Evolutionary conservation across 2,113 vertebrate genomes (phyloP).

Genomic region (Phalacrocorax carbo): DNA sequence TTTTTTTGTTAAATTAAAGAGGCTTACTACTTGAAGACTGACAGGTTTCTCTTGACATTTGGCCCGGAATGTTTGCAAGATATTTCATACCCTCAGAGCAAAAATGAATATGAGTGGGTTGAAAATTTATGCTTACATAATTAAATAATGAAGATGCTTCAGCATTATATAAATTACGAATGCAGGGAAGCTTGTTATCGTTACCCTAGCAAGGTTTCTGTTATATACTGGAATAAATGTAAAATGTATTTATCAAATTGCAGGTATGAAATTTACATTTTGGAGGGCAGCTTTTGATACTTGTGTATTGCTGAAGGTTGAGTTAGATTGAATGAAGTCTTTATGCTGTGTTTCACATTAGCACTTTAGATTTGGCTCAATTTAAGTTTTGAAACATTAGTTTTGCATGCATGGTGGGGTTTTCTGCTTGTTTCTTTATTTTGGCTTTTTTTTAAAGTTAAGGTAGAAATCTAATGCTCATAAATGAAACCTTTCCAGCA

Average conservation of each 20-base stretch:
- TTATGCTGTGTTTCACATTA: background rate
- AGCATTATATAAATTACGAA: background rate
- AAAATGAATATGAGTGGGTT: conserved; percentile 10
- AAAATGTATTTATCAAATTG: too few relatives aligned
- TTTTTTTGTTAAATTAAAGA: background rate
- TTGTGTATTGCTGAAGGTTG: background rate
- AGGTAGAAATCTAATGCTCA: background rate
- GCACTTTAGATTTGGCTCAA: background rate
- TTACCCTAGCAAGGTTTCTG: background rate
- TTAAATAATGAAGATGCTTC: conserved; percentile 40
- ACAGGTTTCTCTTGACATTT: conserved; percentile 16
- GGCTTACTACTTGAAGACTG: background rate
- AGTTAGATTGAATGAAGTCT: background rate
- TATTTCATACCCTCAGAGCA: conserved; percentile 14
- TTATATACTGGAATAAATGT: background rate
- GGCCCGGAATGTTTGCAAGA: conserved; percentile 3
- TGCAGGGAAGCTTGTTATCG: background rate
- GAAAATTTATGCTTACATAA: conserved; percentile 14
- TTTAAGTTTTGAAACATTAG: background rate
- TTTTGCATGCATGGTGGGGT: background rate
- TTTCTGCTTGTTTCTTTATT: background rate
- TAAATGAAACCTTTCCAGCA: background rate
- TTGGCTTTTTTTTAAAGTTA: background rate
- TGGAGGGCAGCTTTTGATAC: background rate
- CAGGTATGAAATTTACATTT: background rate